A percentile compares a stretch with the other conserved stretches of the same genome.
phyloP scores from a whole-genome alignment of 2,797 vertebrate species.

The Heteromormyrus szaboi region DNA sequence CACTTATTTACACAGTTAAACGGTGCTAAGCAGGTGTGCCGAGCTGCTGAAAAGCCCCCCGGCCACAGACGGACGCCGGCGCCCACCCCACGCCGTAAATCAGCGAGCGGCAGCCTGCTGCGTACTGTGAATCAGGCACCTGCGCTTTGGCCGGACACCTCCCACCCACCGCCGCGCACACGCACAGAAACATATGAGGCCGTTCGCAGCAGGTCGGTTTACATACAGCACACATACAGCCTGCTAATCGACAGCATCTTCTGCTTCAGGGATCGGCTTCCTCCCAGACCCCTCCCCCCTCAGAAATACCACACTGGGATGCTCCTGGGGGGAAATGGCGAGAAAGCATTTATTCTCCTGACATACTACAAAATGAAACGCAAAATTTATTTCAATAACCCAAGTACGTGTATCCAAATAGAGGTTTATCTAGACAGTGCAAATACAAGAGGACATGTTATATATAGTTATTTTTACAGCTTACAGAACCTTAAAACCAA shows the following conservation, averaged over 20 bases:
- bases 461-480: neutral
- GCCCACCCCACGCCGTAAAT: neutral
- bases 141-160: neutral
- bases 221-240: neutral
- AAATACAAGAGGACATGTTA: neutral
- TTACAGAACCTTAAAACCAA: neutral
- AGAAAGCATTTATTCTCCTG: neutral
- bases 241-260: neutral
- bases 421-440: neutral
- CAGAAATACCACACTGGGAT: neutral
- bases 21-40: neutral
- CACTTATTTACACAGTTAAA: neutral
- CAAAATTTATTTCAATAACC: neutral
- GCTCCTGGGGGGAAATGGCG: neutral
- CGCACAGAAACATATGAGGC: neutral
- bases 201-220: neutral
- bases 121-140: neutral
- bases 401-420: neutral
- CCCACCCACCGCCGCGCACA: neutral
- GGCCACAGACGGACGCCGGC: neutral
- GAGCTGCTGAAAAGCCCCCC: neutral
- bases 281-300: neutral
- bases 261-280: neutral
- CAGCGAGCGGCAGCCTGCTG: neutral
- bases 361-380: neutral